Evolutionary conservation across 2,888 invertebrate species (phyloP), one percentile per base, ranked within the genome.

Genomic region (Toxonevra muliebris): DNA sequence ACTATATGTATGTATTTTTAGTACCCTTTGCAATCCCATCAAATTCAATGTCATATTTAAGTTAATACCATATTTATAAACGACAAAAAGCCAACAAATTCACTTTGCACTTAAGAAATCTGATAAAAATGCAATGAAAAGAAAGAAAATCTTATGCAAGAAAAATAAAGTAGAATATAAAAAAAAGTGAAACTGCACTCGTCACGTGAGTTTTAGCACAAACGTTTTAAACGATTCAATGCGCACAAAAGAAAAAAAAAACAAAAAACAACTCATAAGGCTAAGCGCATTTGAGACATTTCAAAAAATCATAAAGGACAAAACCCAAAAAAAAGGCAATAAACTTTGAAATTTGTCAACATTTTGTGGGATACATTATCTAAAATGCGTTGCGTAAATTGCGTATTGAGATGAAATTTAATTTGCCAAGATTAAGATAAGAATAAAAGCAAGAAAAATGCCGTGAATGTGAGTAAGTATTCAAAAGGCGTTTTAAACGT

Each of bases 11-110:
- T 20, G 20, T 13, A 30, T n/a, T 20, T n/a, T 17, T 17, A 13
- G n/a, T 54, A 13, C 19, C 54, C 54, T 54, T 12, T 17, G 8
- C 43, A 60, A 63, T 68, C 67, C 59, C 58, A 63, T 68, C 67
- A 68, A 68, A 72, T 73, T 72, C 74, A 77, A 75, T 81, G 81
- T 80, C 80, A 79, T 76, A 79, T 81, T 77, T 76, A 75, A 77
- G 72, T 75, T 76, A 74, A 75, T 74, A 71, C 76, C 77, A 76
- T 76, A 77, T 76, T 80, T 79, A 75, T 77, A 78, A 76, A 76
- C 75, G 81, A 80, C 81, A 81, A 80, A 81, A 81, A 81, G 78
- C 74, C 76, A 78, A 77, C 77, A 77, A 78, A 81, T 78, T 77
- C 78, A 75, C 77, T 76, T 75, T 76, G 79, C 77, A 76, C 77